These are phyloP conservation scores for Lytechinus pictus DNA, from an alignment of 35 echinoderm and acorn worm genomes.

Conservation along the genomic window DNA sequence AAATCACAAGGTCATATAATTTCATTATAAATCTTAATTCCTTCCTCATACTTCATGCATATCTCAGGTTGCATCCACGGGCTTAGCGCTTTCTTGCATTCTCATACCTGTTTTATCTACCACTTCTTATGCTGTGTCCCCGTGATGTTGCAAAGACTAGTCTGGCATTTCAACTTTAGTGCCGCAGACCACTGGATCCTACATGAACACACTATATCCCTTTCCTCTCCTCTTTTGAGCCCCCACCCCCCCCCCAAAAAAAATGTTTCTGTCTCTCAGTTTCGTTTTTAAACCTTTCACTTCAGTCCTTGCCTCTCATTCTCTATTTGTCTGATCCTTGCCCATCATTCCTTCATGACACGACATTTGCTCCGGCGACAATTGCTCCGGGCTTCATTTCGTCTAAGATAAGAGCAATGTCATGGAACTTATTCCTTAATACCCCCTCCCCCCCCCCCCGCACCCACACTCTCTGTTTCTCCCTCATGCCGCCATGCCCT, in stretches of 20 bases:
- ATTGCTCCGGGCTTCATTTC: too few species aligned
- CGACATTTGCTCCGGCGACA: too few species aligned
- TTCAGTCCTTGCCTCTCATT: background rate
- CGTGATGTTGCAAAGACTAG: background rate
- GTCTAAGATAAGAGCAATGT: too few species aligned
- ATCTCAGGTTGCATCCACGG: background rate
- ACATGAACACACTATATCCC: background rate
- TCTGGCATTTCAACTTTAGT: background rate
- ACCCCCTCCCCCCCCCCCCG: background rate
- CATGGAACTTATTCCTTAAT: too few species aligned
- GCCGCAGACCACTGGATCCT: background rate
- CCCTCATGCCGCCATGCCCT: background rate
- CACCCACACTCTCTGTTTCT: background rate
- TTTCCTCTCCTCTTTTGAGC: background rate
- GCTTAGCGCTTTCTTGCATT: background rate
- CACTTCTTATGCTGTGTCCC: background rate
- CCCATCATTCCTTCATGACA: too few species aligned
- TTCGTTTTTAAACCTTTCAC: background rate
- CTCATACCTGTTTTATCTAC: background rate
- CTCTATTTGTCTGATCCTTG: too few species aligned
- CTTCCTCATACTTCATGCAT: background rate
- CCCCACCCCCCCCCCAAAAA: too few species aligned
- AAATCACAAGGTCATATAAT: background rate
- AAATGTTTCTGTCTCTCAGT: background rate
- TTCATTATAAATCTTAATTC: background rate